Base-by-base conservation (phyloP, 2,113 vertebrate species). In the Microcebus murinus region DNA sequence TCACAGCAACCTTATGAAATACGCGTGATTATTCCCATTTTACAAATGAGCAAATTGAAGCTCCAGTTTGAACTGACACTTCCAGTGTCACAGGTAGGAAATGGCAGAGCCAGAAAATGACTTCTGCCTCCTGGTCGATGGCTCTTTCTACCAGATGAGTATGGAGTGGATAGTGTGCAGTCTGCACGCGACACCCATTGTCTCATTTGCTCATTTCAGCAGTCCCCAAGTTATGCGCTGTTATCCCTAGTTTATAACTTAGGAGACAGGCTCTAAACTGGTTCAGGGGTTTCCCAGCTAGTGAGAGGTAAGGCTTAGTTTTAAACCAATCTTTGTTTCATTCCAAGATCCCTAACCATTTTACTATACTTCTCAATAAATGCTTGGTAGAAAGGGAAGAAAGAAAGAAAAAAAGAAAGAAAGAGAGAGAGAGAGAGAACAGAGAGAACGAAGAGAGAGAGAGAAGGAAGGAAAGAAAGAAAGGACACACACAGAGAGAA, bases 11-110 rank as follows among this genome's bases (percentile, higher is more conserved):
- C 18, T 6, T 86, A 61, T 50, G n/a, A 39, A 76, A 87, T 59
- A 34, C 21, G 6, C n/a, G 31, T 4, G 23, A 45, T 65, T 71
- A 71, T 83, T 61, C 15, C 61, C 36, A 83, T 94, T 82, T 92
- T 70, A 70, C 10, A 63, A 65, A 48, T 29, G 31, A 68, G 25
- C 18, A 84, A 89, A 65, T 63, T 79, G 74, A 85, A 95, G 79
- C 45, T 65, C 63, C 65, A 23, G 79, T 82, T 79, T 94, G 89
- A 94, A 92, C 65, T 88, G 25, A 55, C 84, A 80, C 87, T 14
- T 11, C 59, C 23, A 63, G 70, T 13, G 11, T 83, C 17, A 91
- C n/a, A 87, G 29, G 12, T 52, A 45, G 9, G 25, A 94, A 94
- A 74, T 61, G 21, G 68, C 13, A 81, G 45, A 87, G 67, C 23